Evolutionary conservation across 2,113 vertebrate species (phyloP), one percentile per base, ranked within the genome.

Genomic region (Ia io): DNA sequence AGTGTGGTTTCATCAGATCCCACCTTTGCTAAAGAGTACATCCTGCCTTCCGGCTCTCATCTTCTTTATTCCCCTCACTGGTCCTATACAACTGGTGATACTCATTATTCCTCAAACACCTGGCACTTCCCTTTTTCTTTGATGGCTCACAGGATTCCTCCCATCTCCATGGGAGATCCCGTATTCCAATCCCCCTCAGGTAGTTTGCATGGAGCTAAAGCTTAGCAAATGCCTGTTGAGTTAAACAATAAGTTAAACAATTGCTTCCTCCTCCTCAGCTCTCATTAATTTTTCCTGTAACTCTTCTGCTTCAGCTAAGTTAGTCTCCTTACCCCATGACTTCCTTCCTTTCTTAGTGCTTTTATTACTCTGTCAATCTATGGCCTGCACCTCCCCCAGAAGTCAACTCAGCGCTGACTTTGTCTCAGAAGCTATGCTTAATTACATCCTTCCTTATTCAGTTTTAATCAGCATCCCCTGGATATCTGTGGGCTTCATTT

Each of bases 341-440:
- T 97, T 97, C 96, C 96, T 95, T 97, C 93, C 95, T 97, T 96
- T 92, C 96, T 90, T 80, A 56, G 71, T 53, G 61, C 88, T 85
- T 94, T 96, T 92, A 95, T 94, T 95, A 93, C 77, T 94, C 83
- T 96, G 70, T 92, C 63, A 88, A 88, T 95, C 59, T 17, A 23
- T 5, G 25, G 84, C 74, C 6, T 53, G 44, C 5, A 23, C 17
- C 77, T 93, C 80, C 61, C 88, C 32, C 61, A 83, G 76, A 70
- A 65, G 84, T 90, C 85, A 80, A 65, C 71, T 95, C 44, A 70
- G 84, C 51, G 53, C 25, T 37, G 25, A 92, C 69, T 93, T 70
- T 87, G 70, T 76, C 37, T 63, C 70, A n/a, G 37, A 88, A 97
- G 69, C 92, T 92, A 78, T 74, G 65, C 40, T 91, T 80, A 79